These are phyloP conservation scores for Nothocercus nigrocapillus DNA, from an alignment of 2,113 vertebrate genomes.

Conservation along the genomic window DNA sequence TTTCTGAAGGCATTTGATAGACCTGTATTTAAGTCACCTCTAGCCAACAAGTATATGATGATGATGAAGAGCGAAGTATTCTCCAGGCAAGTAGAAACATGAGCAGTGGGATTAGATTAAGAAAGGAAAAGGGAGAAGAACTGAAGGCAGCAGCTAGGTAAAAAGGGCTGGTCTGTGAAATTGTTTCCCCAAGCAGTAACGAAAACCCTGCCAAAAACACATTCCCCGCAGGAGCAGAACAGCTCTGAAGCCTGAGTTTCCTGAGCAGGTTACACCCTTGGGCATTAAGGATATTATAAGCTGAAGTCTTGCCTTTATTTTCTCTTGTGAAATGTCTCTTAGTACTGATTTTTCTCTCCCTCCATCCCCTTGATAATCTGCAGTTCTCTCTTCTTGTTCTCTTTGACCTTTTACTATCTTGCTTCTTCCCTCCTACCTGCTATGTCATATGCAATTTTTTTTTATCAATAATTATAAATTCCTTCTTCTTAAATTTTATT, in stretches of 20 bases:
- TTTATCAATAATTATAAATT: background rate
- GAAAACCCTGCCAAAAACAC: background rate
- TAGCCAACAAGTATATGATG: background rate
- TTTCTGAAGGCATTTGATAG: background rate
- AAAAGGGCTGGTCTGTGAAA: background rate
- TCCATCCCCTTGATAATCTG: background rate
- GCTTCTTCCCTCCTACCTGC: background rate
- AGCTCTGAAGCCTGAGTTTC: background rate
- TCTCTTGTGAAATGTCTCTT: background rate
- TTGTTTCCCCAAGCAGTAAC: background rate
- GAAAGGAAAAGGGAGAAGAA: background rate
- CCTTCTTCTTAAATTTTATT: background rate
- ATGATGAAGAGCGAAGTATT: background rate
- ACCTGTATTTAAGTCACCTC: background rate
- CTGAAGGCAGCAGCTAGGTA: background rate
- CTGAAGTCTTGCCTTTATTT: background rate
- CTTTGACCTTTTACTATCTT: background rate
- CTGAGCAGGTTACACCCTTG: background rate
- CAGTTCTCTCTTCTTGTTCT: background rate
- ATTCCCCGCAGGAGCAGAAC: background rate
- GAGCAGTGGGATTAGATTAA: background rate
- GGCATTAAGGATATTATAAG: background rate
- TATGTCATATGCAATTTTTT: background rate
- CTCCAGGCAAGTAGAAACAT: background rate
- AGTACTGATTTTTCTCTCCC: background rate